phyloP scores from a whole-genome alignment of 92 coral and sea anemone species.

The Palythoa caribaeorum region DNA sequence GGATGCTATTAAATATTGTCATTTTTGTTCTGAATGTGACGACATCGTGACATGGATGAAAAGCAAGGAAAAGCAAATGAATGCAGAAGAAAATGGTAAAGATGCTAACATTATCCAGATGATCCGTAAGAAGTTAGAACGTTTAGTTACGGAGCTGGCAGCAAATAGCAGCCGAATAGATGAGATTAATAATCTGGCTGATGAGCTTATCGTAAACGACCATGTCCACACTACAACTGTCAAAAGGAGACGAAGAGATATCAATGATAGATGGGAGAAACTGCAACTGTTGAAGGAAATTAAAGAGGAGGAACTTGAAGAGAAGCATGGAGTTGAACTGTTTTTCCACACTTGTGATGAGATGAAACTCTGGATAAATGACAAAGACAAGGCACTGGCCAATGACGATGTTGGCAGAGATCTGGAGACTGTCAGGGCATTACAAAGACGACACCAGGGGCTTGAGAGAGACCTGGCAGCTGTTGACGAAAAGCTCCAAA shows the following conservation, averaged over 20 bases:
- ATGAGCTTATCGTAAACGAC: conserved; percentile 73
- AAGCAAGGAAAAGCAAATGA: conserved; percentile 85
- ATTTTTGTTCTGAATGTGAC: conserved; percentile 90
- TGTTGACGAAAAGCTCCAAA: conserved; percentile 87
- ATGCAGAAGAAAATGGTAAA: conserved; percentile 60
- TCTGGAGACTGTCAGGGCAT: conserved; percentile 92
- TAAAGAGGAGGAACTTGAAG: conserved; percentile 85
- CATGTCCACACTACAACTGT: conserved; percentile 70
- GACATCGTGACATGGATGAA: conserved; percentile 93
- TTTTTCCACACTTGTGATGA: conserved; percentile 90
- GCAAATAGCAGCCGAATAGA: conserved; percentile 81
- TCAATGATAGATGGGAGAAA: conserved; percentile 89
- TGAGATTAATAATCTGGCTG: conserved; percentile 79
- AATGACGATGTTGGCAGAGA: conserved; percentile 82
- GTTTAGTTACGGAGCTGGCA: conserved; percentile 82
- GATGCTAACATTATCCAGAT: conserved; percentile 70
- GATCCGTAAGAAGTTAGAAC: conserved; percentile 85
- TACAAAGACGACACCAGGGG: conserved; percentile 96
- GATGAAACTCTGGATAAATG: conserved; percentile 92
- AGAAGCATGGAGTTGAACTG: conserved; percentile 95
- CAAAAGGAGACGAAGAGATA: conserved; percentile 70
- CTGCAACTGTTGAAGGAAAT: conserved; percentile 75
- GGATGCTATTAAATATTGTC: conserved; percentile 89
- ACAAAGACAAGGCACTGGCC: conserved; percentile 77
- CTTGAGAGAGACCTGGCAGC: conserved; percentile 94